Evolutionary conservation across 2,797 vertebrate genomes (phyloP).

Genomic region (Danio kyathit): DNA sequence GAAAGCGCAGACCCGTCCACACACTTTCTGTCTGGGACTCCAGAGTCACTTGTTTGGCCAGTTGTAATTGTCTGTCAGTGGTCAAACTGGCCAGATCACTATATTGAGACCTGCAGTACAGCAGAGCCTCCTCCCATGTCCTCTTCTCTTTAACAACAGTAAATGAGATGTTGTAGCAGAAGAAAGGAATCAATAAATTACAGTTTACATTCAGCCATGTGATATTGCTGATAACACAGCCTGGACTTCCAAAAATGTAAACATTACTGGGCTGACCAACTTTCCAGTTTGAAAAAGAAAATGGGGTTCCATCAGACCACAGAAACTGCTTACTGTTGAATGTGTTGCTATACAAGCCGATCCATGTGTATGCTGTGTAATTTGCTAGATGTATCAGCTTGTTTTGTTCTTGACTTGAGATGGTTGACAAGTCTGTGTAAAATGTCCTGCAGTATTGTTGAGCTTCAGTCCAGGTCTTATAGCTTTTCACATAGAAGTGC

Average conservation of each 20-base stretch:
- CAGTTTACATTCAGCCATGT: neutral
- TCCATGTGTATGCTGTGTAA: neutral
- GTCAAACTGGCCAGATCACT: neutral
- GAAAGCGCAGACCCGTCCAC: conserved; percentile 44
- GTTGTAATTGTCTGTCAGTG: neutral
- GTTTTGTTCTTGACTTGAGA: neutral
- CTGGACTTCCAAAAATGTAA: neutral
- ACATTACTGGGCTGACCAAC: neutral
- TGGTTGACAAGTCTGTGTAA: conserved; percentile 25
- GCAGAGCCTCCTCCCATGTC: conserved; percentile 44
- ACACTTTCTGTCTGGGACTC: conserved; percentile 17
- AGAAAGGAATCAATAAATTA: neutral
- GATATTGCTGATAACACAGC: neutral
- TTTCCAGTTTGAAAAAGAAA: neutral
- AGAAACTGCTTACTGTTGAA: neutral
- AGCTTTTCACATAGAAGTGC: neutral
- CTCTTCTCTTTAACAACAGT: conserved; percentile 23
- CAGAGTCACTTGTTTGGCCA: neutral
- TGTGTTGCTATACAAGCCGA: neutral
- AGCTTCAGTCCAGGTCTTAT: neutral
- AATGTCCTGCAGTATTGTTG: conserved; percentile 12
- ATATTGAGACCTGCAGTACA: conserved; percentile 20
- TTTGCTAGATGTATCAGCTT: neutral
- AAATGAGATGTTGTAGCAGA: neutral
- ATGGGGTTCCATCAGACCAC: neutral